These are phyloP conservation scores for Zelostemma sp. DNA, from an alignment of 1,140 invertebrate species.

Conservation along the genomic window DNA sequence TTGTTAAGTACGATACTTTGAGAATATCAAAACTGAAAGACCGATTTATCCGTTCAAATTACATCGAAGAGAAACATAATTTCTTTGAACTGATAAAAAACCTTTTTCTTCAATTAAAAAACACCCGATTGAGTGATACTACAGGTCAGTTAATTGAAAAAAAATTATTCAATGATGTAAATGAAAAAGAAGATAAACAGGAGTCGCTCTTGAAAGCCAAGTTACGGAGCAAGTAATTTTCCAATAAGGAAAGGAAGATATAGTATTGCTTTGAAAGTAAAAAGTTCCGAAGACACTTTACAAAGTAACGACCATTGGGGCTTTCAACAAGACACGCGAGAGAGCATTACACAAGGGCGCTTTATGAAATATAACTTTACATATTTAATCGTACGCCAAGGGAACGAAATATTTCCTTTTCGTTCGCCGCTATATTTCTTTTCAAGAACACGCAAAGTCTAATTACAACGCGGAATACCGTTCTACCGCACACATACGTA, in stretches of 20 bases:
- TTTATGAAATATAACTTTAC: conserved; percentile 22
- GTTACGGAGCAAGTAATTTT: neutral
- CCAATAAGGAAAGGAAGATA: conserved; percentile 5
- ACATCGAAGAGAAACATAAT: too few species aligned
- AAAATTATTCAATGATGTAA: too few species aligned
- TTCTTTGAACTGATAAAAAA: too few species aligned
- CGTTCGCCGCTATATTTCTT: conserved; percentile 23
- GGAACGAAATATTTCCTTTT: conserved; percentile 25
- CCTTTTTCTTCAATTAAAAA: too few species aligned
- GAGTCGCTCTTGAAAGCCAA: too few species aligned
- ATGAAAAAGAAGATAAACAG: too few species aligned
- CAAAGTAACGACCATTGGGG: conserved; percentile 24
- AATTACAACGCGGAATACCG: conserved; percentile 17
- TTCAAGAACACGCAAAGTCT: conserved; percentile 19
- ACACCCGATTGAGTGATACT: too few species aligned
- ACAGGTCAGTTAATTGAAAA: too few species aligned
- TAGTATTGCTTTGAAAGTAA: conserved; percentile 23
- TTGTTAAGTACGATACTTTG: too few species aligned
- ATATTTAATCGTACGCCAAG: conserved; percentile 28
- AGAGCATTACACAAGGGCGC: conserved; percentile 9
- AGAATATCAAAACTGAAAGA: too few species aligned
- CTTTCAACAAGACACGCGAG: conserved; percentile 34
- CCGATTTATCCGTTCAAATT: too few species aligned
- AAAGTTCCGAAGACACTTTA: conserved; percentile 28
- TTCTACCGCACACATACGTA: too few species aligned